Percentiles rank a stretch among this genome's conserved stretches.
These are phyloP conservation scores for Hippocampus zosterae DNA, from an alignment of 2,113 vertebrate species.

Conservation along the genomic window DNA sequence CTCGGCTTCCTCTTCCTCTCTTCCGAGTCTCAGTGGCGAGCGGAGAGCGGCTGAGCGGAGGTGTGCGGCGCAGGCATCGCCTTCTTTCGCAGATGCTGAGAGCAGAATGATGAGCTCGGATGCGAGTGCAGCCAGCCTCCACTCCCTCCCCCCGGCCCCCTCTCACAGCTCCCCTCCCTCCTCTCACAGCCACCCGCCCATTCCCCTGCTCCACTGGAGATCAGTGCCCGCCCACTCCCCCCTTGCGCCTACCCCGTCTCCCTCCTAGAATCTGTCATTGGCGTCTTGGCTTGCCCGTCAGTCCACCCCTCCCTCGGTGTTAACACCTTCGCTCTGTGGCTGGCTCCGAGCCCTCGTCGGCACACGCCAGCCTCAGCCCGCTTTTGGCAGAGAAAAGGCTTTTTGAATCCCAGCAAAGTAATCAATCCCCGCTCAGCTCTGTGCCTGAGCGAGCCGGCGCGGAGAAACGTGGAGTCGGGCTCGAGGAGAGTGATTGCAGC, in stretches of 20 bases:
- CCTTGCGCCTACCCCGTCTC: slow-evolving; percentile 39
- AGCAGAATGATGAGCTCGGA: slow-evolving; percentile 91
- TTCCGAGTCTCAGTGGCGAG: slow-evolving; percentile 77
- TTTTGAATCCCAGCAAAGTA: slow-evolving; percentile 70
- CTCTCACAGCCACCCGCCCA: slow-evolving; percentile 78
- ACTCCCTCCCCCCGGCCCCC: slow-evolving; percentile 58
- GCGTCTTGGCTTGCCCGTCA: slow-evolving; percentile 85
- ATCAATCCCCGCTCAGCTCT: slow-evolving; percentile 73
- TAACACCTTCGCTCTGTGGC: slow-evolving; percentile 75
- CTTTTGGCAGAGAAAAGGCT: slow-evolving; percentile 69
- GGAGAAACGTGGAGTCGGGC: slow-evolving; percentile 44
- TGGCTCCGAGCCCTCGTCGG: slow-evolving; percentile 62
- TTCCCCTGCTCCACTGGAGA: slow-evolving; percentile 95
- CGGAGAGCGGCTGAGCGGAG: slow-evolving; percentile 85
- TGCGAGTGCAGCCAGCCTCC: slow-evolving; percentile 77
- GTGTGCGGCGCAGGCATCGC: slow-evolving; percentile 90
- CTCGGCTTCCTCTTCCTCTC: slow-evolving; percentile 59
- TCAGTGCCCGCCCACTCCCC: slow-evolving; percentile 87
- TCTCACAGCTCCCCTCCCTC: slow-evolving; percentile 68
- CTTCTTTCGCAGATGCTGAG: slow-evolving; percentile 94
- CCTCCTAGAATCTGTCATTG: slow-evolving; percentile 82
- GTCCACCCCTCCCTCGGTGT: slow-evolving; percentile 59
- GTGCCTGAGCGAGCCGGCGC: slow-evolving; percentile 65
- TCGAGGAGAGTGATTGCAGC: slow-evolving; percentile 67
- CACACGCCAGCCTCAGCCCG: slow-evolving; percentile 67